These are phyloP conservation scores for Chinchilla lanigera DNA, from an alignment of 2,113 vertebrate genomes.

Conservation along the genomic window DNA sequence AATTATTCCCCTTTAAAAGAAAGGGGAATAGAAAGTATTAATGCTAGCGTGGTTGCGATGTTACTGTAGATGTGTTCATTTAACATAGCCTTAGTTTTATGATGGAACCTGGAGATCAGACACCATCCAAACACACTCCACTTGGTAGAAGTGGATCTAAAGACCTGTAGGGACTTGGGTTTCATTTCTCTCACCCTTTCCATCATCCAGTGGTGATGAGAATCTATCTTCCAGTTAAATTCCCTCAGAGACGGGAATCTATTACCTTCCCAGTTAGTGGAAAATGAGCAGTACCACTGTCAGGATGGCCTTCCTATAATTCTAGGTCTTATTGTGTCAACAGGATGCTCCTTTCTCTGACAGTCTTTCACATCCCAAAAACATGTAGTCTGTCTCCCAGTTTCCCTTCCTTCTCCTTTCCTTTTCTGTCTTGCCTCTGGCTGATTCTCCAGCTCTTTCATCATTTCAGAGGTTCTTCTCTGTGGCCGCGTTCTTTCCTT, in stretches of 20 bases:
- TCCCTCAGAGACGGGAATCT: not conserved
- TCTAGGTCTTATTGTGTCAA: not conserved
- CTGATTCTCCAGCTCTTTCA: not conserved
- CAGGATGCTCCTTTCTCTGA: not conserved
- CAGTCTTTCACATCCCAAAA: not conserved
- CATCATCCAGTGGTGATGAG: not conserved
- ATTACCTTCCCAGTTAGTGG: not conserved
- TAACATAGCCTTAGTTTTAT: not conserved
- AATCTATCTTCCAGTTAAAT: not conserved
- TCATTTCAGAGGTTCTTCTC: not conserved
- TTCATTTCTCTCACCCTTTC: not conserved
- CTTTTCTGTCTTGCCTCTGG: not conserved
- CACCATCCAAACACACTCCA: not conserved
- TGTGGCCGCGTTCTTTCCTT: not conserved
- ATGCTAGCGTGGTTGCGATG: not conserved
- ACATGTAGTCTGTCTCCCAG: not conserved
- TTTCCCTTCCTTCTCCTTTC: not conserved
- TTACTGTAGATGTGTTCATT: not conserved
- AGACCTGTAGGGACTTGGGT: too few species aligned
- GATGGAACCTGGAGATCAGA: not conserved
- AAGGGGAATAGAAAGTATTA: not conserved
- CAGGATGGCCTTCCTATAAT: not conserved
- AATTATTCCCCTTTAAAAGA: too few species aligned
- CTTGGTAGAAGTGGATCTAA: not conserved
- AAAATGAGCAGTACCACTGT: not conserved